A percentile compares a stretch with the other conserved stretches of the same genome.
phyloP scores from a whole-genome alignment of 1,140 invertebrate species.

The Polypedilum pembai region DNA sequence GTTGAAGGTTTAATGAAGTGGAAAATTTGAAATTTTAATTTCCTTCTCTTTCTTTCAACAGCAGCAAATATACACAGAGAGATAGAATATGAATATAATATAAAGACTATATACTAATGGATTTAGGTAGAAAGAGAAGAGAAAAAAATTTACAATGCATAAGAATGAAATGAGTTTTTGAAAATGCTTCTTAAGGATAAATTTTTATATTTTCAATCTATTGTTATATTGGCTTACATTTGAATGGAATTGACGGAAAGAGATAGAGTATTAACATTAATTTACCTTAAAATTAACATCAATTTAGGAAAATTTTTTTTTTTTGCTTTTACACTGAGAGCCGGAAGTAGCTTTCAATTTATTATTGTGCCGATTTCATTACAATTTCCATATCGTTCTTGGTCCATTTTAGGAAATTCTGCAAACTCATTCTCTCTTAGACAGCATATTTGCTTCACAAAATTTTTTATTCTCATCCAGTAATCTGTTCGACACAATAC shows the following conservation, averaged over 20 bases:
- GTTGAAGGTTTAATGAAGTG: background rate
- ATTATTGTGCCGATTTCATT: background rate
- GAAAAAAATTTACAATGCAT: too few relatives aligned
- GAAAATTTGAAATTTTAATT: conserved; percentile 24
- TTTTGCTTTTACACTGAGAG: background rate
- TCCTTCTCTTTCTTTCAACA: background rate
- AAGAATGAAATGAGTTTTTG: too few relatives aligned
- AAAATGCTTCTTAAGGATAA: background rate
- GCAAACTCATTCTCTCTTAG: background rate
- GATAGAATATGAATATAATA: background rate
- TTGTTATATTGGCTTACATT: conserved; percentile 3
- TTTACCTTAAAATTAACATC: conserved; percentile 19
- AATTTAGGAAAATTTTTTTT: background rate
- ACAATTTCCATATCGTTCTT: background rate
- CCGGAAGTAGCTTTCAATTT: background rate
- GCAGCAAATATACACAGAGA: background rate
- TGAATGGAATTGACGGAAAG: background rate
- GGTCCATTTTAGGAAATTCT: conserved; percentile 2
- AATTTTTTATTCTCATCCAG: background rate
- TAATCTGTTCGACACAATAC: conserved; percentile 56
- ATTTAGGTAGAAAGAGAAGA: background rate
- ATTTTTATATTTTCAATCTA: background rate
- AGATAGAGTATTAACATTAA: background rate
- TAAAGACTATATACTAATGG: background rate
- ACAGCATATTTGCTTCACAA: background rate